Percentiles rank a stretch among this genome's conserved stretches.
Conservation (phyloP, 2,888 invertebrate species). For the Heterodera filipjevi region DNA sequence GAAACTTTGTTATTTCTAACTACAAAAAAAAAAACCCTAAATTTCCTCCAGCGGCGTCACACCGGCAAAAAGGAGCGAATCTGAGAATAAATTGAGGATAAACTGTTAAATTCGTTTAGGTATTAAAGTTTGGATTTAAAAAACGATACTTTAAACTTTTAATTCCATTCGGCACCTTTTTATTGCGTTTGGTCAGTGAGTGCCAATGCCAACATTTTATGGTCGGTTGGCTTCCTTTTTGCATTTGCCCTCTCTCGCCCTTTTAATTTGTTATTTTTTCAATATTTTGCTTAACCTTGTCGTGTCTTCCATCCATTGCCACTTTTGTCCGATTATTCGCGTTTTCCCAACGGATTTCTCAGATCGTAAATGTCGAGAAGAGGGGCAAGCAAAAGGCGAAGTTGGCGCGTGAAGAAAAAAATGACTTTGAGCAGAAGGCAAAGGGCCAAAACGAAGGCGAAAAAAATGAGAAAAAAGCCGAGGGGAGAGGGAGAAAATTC, state of each 20-base stretch:
- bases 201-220: background rate
- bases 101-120: too few relatives aligned
- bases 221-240: too few relatives aligned
- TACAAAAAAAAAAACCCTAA: too few relatives aligned
- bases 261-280: background rate
- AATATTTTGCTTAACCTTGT: background rate
- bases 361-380: conserved; percentile 24
- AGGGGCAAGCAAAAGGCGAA: conserved; percentile 16
- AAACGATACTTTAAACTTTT: too few relatives aligned
- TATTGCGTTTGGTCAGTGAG: too few relatives aligned
- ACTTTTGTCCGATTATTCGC: background rate
- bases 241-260: background rate
- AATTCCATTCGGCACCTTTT: too few relatives aligned
- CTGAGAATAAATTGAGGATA: too few relatives aligned
- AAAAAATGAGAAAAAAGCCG: conserved; percentile 14
- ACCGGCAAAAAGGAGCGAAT: too few relatives aligned
- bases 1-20: too few relatives aligned
- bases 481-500: conserved; percentile 1
- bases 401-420: background rate
- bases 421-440: background rate
- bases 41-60: too few relatives aligned
- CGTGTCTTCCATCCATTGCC: background rate
- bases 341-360: background rate
- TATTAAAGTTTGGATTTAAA: too few relatives aligned
- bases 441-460: background rate